phyloP scores from a whole-genome alignment of 2,888 invertebrate species.

The Anarsia innoxiella region DNA sequence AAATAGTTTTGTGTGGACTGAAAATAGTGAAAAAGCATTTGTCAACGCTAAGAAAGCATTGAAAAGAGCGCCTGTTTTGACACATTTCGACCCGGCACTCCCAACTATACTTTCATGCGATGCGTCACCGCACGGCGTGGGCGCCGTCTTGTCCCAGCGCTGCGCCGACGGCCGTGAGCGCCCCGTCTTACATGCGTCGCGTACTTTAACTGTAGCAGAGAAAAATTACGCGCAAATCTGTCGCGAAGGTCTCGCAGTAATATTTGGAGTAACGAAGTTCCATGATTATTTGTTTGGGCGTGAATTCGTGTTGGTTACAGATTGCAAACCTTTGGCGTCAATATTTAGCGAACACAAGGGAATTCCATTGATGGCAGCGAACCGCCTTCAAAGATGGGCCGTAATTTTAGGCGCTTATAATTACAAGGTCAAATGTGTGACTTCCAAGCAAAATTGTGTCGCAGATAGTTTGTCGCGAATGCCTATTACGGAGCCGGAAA shows the following conservation, averaged over 20 bases:
- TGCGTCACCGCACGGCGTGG: too few species aligned
- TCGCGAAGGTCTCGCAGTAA: conserved; percentile 6
- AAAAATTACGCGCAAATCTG: neutral
- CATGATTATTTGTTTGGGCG: conserved; percentile 13
- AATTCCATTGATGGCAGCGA: conserved; percentile 10
- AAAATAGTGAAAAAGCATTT: neutral
- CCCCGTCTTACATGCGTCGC: conserved; percentile 4
- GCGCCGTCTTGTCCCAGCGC: neutral
- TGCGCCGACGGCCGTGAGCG: neutral
- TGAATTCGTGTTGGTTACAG: conserved; percentile 10
- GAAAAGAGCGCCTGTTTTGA: neutral
- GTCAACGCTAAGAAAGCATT: neutral
- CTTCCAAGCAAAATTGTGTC: conserved; percentile 4
- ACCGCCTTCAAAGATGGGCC: conserved; percentile 13
- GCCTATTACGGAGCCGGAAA: too few species aligned
- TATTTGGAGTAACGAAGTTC: conserved; percentile 11
- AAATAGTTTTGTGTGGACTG: neutral
- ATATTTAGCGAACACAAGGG: conserved; percentile 9
- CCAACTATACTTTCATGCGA: neutral
- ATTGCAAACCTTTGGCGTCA: conserved; percentile 9
- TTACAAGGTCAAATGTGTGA: conserved; percentile 11
- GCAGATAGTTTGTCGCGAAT: conserved; percentile 1
- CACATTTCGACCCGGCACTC: neutral
- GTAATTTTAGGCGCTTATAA: conserved; percentile 9
- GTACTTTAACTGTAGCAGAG: too few species aligned